A percentile compares a stretch with the other conserved stretches of the same genome.
Conservation (phyloP, 2,888 invertebrate genomes). For the Agrochola circellaris region DNA sequence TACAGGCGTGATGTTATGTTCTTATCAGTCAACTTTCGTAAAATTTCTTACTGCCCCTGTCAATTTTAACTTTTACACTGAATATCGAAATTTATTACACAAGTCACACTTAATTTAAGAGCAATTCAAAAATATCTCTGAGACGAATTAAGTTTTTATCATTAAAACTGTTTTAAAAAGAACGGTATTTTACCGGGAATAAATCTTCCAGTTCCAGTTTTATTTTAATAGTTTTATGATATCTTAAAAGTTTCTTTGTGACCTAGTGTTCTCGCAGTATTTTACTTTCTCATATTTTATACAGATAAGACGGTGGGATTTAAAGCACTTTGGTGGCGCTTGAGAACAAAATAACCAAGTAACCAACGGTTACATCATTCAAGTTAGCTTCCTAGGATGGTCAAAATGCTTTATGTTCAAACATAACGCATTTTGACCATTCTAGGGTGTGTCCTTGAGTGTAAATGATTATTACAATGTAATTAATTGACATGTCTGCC, state of each 20-base stretch:
- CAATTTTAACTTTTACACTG: not conserved
- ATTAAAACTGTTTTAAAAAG: slow-evolving; percentile 43
- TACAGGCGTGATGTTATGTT: not conserved
- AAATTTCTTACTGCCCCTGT: not conserved
- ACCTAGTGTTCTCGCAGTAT: slow-evolving; percentile 40
- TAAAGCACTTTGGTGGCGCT: slow-evolving; percentile 28
- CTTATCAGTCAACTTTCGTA: not conserved
- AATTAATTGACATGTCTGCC: no score
- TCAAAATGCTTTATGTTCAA: no score
- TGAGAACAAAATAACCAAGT: slow-evolving; percentile 1
- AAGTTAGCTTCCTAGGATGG: not conserved
- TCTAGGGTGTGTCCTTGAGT: no score
- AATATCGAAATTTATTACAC: not conserved
- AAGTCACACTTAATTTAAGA: not conserved
- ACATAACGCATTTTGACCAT: no score
- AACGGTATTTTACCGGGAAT: slow-evolving; percentile 33
- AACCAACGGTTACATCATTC: not conserved
- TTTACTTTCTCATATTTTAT: slow-evolving; percentile 50
- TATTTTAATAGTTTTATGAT: slow-evolving; percentile 56
- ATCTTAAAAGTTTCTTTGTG: slow-evolving; percentile 51
- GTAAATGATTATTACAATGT: no score
- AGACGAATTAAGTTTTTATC: slow-evolving; percentile 43
- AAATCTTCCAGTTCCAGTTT: slow-evolving; percentile 46
- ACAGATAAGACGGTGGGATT: slow-evolving; percentile 38
- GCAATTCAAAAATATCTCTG: slow-evolving; percentile 17